Evolutionary conservation across 2,888 invertebrate species (phyloP).

Genomic region (Nowickia ferox): DNA sequence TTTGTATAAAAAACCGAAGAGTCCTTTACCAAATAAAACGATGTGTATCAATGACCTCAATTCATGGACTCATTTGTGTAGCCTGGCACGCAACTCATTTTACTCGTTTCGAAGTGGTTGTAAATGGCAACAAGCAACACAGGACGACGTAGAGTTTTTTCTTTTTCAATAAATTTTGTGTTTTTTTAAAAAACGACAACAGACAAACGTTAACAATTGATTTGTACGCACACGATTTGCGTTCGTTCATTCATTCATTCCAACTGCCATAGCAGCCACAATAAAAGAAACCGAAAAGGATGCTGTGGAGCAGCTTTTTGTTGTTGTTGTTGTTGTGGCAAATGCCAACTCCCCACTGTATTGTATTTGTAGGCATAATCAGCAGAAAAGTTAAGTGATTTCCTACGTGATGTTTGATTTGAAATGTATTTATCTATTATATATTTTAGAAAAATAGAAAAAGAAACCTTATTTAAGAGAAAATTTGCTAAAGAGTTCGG

Average conservation of each 20-base stretch:
- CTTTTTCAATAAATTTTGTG: constrained; percentile 60
- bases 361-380: constrained; percentile 61
- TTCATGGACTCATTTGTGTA: constrained; percentile 76
- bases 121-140: constrained; percentile 52
- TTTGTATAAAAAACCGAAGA: background rate
- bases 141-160: constrained; percentile 33
- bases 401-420: constrained; percentile 76
- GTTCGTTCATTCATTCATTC: constrained; percentile 79
- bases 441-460: constrained; percentile 12
- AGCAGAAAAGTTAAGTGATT: constrained; percentile 76
- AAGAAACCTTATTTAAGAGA: background rate
- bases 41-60: constrained; percentile 71
- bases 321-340: constrained; percentile 47
- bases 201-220: constrained; percentile 78
- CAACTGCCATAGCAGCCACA: constrained; percentile 36
- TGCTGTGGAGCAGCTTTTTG: constrained; percentile 46
- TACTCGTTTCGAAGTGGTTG: constrained; percentile 44
- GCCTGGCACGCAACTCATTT: constrained; percentile 77
- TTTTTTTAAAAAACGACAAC: constrained; percentile 53
- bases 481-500: constrained; percentile 1
- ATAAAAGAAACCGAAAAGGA: constrained; percentile 49
- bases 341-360: constrained; percentile 68
- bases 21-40: constrained; percentile 32
- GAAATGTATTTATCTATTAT: constrained; percentile 45
- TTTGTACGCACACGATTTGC: constrained; percentile 80